Evolutionary conservation across 2,888 invertebrate genomes (phyloP), one percentile per base, ranked within the genome.

Genomic region (Mycalesis mineus): DNA sequence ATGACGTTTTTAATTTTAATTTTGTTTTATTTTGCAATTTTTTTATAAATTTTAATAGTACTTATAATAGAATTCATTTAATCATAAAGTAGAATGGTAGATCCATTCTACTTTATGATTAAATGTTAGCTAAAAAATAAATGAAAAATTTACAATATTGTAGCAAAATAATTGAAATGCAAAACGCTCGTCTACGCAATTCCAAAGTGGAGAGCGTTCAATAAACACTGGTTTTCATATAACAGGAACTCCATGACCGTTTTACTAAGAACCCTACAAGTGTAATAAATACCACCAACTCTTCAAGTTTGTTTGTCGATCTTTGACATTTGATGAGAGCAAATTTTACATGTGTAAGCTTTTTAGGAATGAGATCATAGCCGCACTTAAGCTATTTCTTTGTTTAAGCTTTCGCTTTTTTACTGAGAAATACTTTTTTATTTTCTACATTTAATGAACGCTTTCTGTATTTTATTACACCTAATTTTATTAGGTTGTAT

Each of bases 341-440:
- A 56, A 68, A 69, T 65, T 74, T 72, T 73, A 80, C 74, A 80
- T 71, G 72, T 81, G 82, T 82, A 72, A 76, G 74, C 75, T 77
- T 78, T 82, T 72, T 77, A 75, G 76, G 39, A 40, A 40, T 31
- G 50, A 40, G 50, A 82, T 80, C 78, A 67, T 69, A 69, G 68
- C 63, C 55, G 70, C 65, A 69, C 71, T 69, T 69, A 73, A 71
- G 64, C 71, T 75, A 39, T 37, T 17, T 47, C 47, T 17, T 77
- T 82, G 77, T 82, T 82, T 82, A 76, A 44, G 29, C 13, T 44
- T 44, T 44, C 28, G 13, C 2, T n/a, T 44, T 22, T 17, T 44
- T 13, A n/a, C n/a, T 13, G 29, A 29, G 44, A 44, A 44, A 44
- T 29, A 22, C 3, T 5, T 22, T 4, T 22, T 22, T 22, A 2